Evolutionary conservation across 2,888 invertebrate species (phyloP).

Genomic region (Leucophora obtusa): DNA sequence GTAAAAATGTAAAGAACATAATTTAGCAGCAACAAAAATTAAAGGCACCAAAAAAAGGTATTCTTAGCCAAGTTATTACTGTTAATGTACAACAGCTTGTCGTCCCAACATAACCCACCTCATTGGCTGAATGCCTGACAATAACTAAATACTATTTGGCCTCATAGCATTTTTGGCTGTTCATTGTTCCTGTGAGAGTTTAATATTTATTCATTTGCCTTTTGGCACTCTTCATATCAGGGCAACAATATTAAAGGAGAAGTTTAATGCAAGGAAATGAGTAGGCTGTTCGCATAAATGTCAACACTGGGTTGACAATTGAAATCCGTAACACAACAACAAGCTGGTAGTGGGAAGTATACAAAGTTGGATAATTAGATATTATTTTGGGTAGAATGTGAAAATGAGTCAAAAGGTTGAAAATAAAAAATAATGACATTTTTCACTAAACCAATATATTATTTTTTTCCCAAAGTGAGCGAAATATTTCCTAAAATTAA

Average conservation of each 20-base stretch:
- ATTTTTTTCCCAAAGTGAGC: too few relatives aligned
- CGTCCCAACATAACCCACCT: conserved; percentile 13
- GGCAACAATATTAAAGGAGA: neutral
- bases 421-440: too few relatives aligned
- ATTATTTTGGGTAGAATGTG: too few relatives aligned
- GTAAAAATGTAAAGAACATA: neutral
- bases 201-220: conserved; percentile 38
- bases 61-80: conserved; percentile 28
- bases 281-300: conserved; percentile 31
- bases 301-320: conserved; percentile 35
- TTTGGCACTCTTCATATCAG: conserved; percentile 32
- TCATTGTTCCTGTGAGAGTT: conserved; percentile 39
- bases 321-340: neutral
- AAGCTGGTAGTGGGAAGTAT: neutral
- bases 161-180: conserved; percentile 24
- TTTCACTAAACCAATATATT: too few relatives aligned
- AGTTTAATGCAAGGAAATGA: neutral
- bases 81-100: conserved; percentile 23
- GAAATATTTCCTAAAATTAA: too few relatives aligned
- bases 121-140: conserved; percentile 27
- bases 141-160: conserved; percentile 21
- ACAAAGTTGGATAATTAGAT: neutral
- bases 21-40: conserved; percentile 6
- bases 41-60: neutral
- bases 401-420: too few relatives aligned